Base-by-base conservation (phyloP, 1,140 invertebrate species). In the Pseudomyrmex sp. region DNA sequence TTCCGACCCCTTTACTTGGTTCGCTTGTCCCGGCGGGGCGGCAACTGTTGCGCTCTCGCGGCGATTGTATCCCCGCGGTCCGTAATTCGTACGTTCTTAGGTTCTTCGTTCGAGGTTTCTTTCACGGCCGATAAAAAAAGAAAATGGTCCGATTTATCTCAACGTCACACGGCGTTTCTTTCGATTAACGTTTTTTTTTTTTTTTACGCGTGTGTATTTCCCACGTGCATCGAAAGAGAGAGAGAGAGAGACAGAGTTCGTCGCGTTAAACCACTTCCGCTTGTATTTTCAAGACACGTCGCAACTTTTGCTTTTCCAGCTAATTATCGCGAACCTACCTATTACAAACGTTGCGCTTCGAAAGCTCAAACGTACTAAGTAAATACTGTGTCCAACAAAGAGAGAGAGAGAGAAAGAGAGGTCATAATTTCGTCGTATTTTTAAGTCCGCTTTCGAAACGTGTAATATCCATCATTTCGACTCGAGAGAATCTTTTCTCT, bases 1-100 rank as follows among this genome's bases (percentile, higher is more conserved):
- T 76, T 56, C 80, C 50, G 72, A 79, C 74, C 83, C 87, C 75
- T 70, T 80, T 85, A 35, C 70, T 82, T 58, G 44, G n/a, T 54
- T 59, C 59, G 44, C 62, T 59, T 44, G 15, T 2, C 65, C 75
- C 73, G 18, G 46, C 83, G 86, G 87, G 83, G 86, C 59, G 83
- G 83, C 74, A 79, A 88, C 79, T 85, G 84, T 85, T 79, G 72
- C 59, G 26, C 61, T 65, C 44, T 26, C 74, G 69, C 62, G 13
- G 69, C 62, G 13, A 44, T 70, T 70, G 76, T 70, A 58, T 18
- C 50, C 35, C 20, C 61, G n/a, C 46, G n/a, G 58, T 15, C 26
- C 26, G 54, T 80, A 80, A 80, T 80, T 72, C 59, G 54, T 59
- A 50, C 23, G 18, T 56, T 70, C 10, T 18, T 44, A 54, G 66